Conservation (phyloP, 2,113 vertebrate genomes). For the Zosterops lateralis region DNA sequence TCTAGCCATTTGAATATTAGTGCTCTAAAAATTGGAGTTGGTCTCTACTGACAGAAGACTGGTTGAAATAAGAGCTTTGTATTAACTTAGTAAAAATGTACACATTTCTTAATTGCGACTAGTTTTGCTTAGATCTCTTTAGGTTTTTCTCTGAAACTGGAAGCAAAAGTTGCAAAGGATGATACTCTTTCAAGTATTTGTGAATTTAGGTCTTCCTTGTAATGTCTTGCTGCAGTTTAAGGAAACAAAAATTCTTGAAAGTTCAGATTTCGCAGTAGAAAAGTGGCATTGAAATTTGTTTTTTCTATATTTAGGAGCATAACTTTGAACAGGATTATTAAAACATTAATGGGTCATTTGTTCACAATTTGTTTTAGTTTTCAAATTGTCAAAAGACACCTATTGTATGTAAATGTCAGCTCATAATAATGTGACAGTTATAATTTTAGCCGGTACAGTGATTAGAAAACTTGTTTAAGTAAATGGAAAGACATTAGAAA, state of each 20-base stretch:
- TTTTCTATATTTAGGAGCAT: background rate
- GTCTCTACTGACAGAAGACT: background rate
- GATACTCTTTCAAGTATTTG: background rate
- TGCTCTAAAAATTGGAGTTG: background rate
- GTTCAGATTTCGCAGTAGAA: background rate
- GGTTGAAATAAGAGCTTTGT: background rate
- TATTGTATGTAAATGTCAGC: background rate
- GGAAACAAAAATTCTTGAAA: background rate
- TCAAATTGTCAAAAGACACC: background rate
- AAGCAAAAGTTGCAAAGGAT: background rate
- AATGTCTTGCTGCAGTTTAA: background rate
- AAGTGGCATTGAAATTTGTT: background rate
- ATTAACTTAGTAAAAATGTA: background rate
- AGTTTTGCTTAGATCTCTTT: background rate
- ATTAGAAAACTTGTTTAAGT: background rate
- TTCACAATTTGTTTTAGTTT: background rate
- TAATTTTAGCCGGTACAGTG: background rate
- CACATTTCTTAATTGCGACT: rapidly evolving
- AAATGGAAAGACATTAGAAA: background rate
- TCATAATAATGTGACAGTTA: background rate
- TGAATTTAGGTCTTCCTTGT: background rate
- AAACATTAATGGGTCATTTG: background rate
- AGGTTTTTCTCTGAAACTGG: background rate
- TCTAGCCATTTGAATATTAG: background rate
- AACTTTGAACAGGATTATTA: background rate